These are phyloP conservation scores for Delphinus delphis DNA, from an alignment of 2,113 vertebrate genomes.

Conservation along the genomic window DNA sequence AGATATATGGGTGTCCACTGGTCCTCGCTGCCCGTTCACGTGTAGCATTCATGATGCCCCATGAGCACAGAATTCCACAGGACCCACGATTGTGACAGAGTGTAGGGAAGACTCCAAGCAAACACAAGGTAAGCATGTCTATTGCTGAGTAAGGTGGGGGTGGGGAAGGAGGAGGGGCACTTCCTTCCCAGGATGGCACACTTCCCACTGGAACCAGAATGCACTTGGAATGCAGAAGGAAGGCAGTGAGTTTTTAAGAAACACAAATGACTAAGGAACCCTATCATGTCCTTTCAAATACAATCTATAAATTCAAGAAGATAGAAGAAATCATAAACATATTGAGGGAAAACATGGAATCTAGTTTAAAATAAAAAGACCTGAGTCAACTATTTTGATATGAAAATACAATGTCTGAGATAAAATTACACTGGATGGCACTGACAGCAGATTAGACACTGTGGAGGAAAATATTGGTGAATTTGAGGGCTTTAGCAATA, in stretches of 20 bases:
- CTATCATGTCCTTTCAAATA: background rate
- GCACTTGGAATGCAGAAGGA: background rate
- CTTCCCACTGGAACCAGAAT: background rate
- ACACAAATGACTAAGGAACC: background rate
- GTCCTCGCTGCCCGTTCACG: background rate
- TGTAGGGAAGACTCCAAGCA: background rate
- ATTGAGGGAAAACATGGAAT: background rate
- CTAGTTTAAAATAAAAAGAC: background rate
- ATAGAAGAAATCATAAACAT: background rate
- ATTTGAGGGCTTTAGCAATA: background rate
- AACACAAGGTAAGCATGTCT: background rate
- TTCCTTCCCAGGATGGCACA: no score
- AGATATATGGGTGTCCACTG: accelerated
- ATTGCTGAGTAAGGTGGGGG: no score
- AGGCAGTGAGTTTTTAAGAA: background rate
- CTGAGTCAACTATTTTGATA: background rate
- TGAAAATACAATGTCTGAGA: background rate
- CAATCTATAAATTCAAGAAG: background rate
- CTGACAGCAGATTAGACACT: background rate
- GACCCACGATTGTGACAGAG: accelerated
- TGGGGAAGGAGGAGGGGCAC: accelerated
- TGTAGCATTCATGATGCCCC: accelerated
- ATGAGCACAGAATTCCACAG: background rate
- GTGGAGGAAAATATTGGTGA: background rate
- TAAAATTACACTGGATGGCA: background rate